Evolutionary conservation across 1,140 invertebrate species (phyloP), one percentile per base, ranked within the genome.

Genomic region (Macrobrachium rosenbergii): DNA sequence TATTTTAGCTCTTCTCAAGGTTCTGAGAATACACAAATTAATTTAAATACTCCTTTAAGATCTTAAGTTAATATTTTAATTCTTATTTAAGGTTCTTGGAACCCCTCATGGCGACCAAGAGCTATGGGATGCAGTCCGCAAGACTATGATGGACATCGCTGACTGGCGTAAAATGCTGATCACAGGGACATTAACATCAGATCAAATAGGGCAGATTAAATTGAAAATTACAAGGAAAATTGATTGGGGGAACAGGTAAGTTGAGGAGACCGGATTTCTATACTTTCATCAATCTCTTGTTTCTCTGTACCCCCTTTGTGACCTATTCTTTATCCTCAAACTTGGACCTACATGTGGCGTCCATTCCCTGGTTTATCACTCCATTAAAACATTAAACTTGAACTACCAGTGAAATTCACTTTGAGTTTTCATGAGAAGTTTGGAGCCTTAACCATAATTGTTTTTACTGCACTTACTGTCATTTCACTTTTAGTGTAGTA

Each of bases 231-330:
- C 96, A 82, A 94, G 94, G 45, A 97, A 98, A 92, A 96, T 99
- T 72, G 97, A 99, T 92, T 98, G 97, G 97, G 97, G 97, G 78
- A 98, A 98, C 93, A 94, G 96, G 97, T 87, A 58, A 58, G 52
- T 19, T 8, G 7, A 10, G 7, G 12, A 52, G 52, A 12, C 7
- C 45, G 10, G 45, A 12, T 52, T 8, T 52, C 12, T 12, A 52
- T 10, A 52, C 12, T 37, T 37, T 37, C 28, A 37, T 37, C 28
- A 37, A 37, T 37, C 28, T 37, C 28, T 37, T 37, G 28, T 37
- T 37, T 37, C 28, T 52, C 52, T 52, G 0, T 52, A 12, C 2
- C 37, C 14, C 37, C 92, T 89, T 85, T 64, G 60, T 82, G 17
- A n/a, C 37, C 11, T 59, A 16, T 14, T 52, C 52, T 52, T 52